These are phyloP conservation scores for Capitulum mitella DNA, from an alignment of 2,888 invertebrate genomes.

Conservation along the genomic window DNA sequence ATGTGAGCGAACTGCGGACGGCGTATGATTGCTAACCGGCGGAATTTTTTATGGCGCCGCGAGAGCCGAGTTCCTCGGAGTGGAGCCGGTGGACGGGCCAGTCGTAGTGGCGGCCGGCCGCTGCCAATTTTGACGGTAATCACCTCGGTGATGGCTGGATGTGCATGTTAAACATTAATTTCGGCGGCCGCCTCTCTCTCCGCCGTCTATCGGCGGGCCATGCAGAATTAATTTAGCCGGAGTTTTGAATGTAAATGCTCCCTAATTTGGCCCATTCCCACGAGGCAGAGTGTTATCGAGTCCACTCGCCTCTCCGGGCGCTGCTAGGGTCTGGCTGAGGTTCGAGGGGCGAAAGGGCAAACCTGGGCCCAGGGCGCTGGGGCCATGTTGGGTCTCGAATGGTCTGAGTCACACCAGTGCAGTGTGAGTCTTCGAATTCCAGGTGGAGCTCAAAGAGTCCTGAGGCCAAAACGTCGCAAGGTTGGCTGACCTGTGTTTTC, in stretches of 20 bases:
- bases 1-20: background rate
- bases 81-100: too few species aligned
- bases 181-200: background rate
- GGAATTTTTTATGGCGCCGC: background rate
- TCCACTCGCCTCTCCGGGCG: background rate
- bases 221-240: background rate
- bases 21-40: background rate
- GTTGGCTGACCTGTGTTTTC: too few species aligned
- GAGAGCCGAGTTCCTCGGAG: background rate
- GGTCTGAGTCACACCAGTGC: too few species aligned
- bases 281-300: background rate
- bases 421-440: too few species aligned
- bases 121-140: background rate
- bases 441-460: too few species aligned
- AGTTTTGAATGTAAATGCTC: slow-evolving; percentile 9
- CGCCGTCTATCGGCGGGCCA: background rate
- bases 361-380: too few species aligned
- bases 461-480: too few species aligned
- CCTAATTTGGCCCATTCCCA: background rate
- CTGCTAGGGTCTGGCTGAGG: too few species aligned
- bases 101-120: background rate
- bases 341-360: too few species aligned
- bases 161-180: background rate
- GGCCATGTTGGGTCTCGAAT: too few species aligned
- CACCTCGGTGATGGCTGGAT: background rate